Conservation (phyloP, 2,888 invertebrate species). For the Nowickia ferox region DNA sequence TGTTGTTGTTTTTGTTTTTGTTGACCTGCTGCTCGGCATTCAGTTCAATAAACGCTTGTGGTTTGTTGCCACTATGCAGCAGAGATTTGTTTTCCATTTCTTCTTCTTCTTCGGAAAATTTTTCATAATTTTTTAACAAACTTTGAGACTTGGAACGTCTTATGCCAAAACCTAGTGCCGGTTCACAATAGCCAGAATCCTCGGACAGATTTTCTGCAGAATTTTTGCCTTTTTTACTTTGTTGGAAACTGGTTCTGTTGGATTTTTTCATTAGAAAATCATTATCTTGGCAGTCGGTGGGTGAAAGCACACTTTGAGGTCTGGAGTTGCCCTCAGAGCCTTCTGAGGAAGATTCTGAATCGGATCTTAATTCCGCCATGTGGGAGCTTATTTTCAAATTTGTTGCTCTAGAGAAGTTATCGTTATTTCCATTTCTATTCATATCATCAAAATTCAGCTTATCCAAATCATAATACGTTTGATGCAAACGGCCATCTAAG, state of each 20-base stretch:
- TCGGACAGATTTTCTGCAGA: constrained; percentile 91
- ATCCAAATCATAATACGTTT: constrained; percentile 82
- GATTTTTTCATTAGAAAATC: constrained; percentile 64
- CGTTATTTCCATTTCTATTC: constrained; percentile 39
- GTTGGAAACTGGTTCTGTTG: constrained; percentile 69
- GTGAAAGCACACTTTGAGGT: constrained; percentile 38
- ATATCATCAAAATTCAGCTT: constrained; percentile 80
- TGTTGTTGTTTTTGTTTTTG: not conserved
- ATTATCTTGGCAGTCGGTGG: constrained; percentile 35
- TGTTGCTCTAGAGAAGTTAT: constrained; percentile 48
- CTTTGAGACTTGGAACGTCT: constrained; percentile 82
- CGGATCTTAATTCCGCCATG: constrained; percentile 76
- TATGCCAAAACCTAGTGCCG: constrained; percentile 74
- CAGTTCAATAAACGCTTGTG: constrained; percentile 47
- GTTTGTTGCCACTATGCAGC: constrained; percentile 11
- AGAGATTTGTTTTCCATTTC: constrained; percentile 74
- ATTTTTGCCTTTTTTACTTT: constrained; percentile 83
- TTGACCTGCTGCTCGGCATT: constrained; percentile 46
- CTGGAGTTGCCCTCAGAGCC: constrained; percentile 75
- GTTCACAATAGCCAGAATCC: constrained; percentile 90
- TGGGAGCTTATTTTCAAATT: constrained; percentile 52
- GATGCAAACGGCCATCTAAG: constrained; percentile 80
- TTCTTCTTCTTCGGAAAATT: constrained; percentile 82
- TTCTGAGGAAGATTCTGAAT: constrained; percentile 76
- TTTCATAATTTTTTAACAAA: constrained; percentile 83